phyloP scores from a whole-genome alignment of 1,140 invertebrate genomes.

The Drosophila ambigua region DNA sequence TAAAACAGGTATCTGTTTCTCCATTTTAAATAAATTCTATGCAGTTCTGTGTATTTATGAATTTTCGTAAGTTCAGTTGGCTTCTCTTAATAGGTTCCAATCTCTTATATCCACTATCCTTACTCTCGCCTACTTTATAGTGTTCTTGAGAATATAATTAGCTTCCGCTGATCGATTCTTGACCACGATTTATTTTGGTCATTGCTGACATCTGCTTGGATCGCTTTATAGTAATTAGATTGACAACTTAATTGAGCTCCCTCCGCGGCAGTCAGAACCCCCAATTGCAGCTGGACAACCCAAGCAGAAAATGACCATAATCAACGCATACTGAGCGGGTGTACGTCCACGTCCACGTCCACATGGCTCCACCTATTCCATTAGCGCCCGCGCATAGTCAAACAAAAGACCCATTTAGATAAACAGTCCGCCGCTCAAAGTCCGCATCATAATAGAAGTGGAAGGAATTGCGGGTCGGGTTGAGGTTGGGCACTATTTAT shows the following conservation, averaged over 20 bases:
- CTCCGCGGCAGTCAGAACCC: constrained; percentile 11
- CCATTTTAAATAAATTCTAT: too few species aligned
- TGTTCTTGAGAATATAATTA: background rate
- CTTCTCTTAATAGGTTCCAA: too few species aligned
- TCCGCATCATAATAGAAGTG: constrained; percentile 76
- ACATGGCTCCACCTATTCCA: constrained; percentile 57
- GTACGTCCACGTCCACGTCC: constrained; percentile 3
- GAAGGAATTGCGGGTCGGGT: constrained; percentile 11
- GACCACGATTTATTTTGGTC: constrained; percentile 11
- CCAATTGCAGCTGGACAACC: constrained; percentile 32
- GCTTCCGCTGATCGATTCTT: constrained; percentile 11
- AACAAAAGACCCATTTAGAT: constrained; percentile 82
- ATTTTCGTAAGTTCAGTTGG: too few species aligned
- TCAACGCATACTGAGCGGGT: constrained; percentile 31
- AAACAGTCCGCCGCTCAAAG: constrained; percentile 63
- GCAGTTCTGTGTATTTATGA: too few species aligned
- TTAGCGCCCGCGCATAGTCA: constrained; percentile 48
- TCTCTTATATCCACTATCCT: too few species aligned
- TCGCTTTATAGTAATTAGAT: constrained; percentile 43
- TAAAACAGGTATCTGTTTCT: too few species aligned
- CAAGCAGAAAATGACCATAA: constrained; percentile 55
- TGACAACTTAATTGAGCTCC: constrained; percentile 69
- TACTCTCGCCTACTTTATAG: background rate
- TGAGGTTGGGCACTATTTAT: constrained; percentile 53
- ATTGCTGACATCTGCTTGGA: constrained; percentile 52